phyloP scores from a whole-genome alignment of 2,888 invertebrate genomes.

The Fragum sueziense region DNA sequence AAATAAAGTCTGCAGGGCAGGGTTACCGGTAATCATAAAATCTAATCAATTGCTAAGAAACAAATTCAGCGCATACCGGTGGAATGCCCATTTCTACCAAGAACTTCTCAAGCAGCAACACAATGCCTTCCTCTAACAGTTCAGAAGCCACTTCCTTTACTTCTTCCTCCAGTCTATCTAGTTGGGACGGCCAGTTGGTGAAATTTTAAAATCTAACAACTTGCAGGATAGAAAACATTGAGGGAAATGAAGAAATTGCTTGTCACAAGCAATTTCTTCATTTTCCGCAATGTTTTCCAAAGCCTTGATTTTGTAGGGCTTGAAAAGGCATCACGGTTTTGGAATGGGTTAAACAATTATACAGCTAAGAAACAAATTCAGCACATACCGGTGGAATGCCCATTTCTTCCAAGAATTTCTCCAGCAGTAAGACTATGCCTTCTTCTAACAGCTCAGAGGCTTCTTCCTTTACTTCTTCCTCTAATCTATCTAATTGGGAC shows the following conservation, averaged over 20 bases:
- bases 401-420: conserved; percentile 22
- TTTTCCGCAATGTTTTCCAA: not conserved
- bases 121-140: conserved; percentile 9
- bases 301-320: not conserved
- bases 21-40: too few relatives aligned
- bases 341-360: too few relatives aligned
- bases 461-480: conserved; percentile 31
- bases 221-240: not conserved
- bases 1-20: too few relatives aligned
- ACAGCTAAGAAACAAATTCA: too few relatives aligned
- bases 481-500: conserved; percentile 6
- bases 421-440: conserved; percentile 15
- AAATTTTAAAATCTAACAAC: too few relatives aligned
- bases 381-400: conserved; percentile 15
- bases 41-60: too few relatives aligned
- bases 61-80: too few relatives aligned
- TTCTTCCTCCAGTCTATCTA: conserved; percentile 23
- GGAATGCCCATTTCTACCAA: conserved; percentile 22
- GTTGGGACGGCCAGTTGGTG: conserved; percentile 10
- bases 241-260: not conserved
- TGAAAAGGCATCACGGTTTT: not conserved
- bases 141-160: conserved; percentile 19
- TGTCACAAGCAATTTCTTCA: not conserved
- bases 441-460: conserved; percentile 1
- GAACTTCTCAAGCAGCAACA: conserved; percentile 23